These are phyloP conservation scores for Danaus melanippus DNA, from an alignment of 1,140 invertebrate species.

Conservation along the genomic window DNA sequence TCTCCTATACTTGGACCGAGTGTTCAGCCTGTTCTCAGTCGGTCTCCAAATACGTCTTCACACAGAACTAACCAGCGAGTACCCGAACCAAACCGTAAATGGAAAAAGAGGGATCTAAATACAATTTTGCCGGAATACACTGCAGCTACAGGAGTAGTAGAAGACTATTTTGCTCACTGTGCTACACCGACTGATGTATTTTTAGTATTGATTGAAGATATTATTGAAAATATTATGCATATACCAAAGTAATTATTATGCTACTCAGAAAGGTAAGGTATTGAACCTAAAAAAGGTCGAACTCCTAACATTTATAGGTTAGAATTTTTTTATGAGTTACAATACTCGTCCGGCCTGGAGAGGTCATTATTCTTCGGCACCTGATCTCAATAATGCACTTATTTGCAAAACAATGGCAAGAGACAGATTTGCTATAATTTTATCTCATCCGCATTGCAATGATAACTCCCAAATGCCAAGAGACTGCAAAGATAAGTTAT, in stretches of 20 bases:
- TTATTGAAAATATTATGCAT: constrained; percentile 37
- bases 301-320: constrained; percentile 38
- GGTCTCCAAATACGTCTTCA: constrained; percentile 22
- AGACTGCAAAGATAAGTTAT: constrained; percentile 32
- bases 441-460: constrained; percentile 33
- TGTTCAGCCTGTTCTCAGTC: constrained; percentile 31
- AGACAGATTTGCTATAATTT: constrained; percentile 31
- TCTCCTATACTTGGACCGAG: constrained; percentile 29
- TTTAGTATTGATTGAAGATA: constrained; percentile 36
- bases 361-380: constrained; percentile 30
- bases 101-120: constrained; percentile 27
- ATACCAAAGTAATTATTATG: constrained; percentile 41
- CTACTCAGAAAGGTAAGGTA: constrained; percentile 37
- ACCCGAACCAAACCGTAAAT: constrained; percentile 30
- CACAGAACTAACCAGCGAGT: constrained; percentile 24
- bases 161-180: constrained; percentile 34
- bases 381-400: constrained; percentile 32
- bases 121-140: constrained; percentile 31
- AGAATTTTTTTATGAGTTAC: constrained; percentile 41
- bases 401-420: constrained; percentile 31
- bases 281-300: constrained; percentile 37
- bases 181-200: constrained; percentile 30
- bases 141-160: constrained; percentile 29
- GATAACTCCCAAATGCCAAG: constrained; percentile 25
- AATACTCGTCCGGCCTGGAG: constrained; percentile 29